Conservation (phyloP, 2,888 invertebrate genomes). For the Leptinotarsa haldemani region DNA sequence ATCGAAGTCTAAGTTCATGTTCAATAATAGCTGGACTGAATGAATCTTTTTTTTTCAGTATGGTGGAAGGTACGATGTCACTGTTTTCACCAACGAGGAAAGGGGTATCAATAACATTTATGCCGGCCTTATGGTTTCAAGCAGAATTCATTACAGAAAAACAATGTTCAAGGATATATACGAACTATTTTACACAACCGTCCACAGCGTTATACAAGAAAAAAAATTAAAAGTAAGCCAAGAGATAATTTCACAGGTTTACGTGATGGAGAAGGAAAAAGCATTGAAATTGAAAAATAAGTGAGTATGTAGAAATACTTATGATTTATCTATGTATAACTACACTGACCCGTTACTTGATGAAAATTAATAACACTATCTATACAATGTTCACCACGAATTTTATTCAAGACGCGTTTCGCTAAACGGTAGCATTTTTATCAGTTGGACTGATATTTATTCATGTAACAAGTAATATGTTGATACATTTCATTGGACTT, state of each 20-base stretch:
- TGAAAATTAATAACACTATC: no score
- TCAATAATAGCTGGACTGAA: no score
- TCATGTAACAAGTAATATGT: no score
- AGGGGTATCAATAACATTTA: constrained; percentile 7
- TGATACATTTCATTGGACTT: no score
- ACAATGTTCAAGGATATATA: constrained; percentile 26
- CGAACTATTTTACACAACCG: neutral
- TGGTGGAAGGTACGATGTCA: neutral
- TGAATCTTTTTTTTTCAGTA: neutral
- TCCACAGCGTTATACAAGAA: neutral
- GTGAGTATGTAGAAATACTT: constrained; percentile 2
- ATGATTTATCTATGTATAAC: neutral
- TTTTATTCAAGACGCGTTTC: no score
- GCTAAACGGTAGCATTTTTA: no score
- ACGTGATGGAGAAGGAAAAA: constrained; percentile 12
- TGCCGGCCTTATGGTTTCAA: constrained; percentile 17
- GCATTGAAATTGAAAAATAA: constrained; percentile 4
- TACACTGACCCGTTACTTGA: no score
- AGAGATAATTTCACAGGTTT: neutral
- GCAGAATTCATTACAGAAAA: constrained; percentile 16
- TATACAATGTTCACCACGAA: no score
- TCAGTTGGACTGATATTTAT: no score
- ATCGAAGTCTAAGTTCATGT: no score
- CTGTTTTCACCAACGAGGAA: neutral
- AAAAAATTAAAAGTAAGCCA: neutral